Base-by-base conservation (phyloP, 2,113 vertebrate species). In the Paraplagusia blochii region DNA sequence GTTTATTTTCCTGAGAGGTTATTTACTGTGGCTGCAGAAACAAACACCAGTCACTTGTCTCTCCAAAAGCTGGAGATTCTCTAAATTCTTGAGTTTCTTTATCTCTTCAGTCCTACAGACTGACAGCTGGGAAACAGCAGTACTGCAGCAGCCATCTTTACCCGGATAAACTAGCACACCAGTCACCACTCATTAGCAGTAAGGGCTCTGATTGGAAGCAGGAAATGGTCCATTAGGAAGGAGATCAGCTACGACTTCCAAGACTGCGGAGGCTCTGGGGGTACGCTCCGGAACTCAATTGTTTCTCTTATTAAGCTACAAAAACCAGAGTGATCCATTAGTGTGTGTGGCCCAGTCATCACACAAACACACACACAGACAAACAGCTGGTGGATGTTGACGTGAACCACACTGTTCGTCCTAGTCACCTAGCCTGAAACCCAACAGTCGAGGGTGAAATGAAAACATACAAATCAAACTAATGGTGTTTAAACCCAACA, bases 261-360 rank as follows among this genome's bases (percentile, higher is more conserved):
- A 34, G 38, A 46, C 40, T 39, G 33, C 1, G 43, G 14, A 9
- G 10, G 55, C 1, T n/a, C 14, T 51, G 12, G 13, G n/a, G 13
- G 39, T 15, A 19, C 7, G n/a, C 10, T 18, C 10, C 36, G 35
- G 13, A 50, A 59, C 10, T 15, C 8, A 15, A 16, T 12, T 13
- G 11, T 5, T 50, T 34, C 17, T 58, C 33, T 16, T 19, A 48
- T 55, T 29, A 29, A 29, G 22, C 22, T 6, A 29, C 22, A 29
- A 29, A 29, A 29, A 29, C 2, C 22, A 29, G 0, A 19, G n/a
- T 2, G 22, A 48, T 48, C 9, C 12, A 14, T 22, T 36, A 2
- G 51, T 53, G 72, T 66, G 56, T 75, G 71, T 53, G 38, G 42
- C 51, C 57, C 38, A 14, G 52, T 53, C 34, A 48, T 67, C 62